These are phyloP conservation scores for Leptinotarsa juncta DNA, from an alignment of 2,888 invertebrate genomes.

Conservation along the genomic window DNA sequence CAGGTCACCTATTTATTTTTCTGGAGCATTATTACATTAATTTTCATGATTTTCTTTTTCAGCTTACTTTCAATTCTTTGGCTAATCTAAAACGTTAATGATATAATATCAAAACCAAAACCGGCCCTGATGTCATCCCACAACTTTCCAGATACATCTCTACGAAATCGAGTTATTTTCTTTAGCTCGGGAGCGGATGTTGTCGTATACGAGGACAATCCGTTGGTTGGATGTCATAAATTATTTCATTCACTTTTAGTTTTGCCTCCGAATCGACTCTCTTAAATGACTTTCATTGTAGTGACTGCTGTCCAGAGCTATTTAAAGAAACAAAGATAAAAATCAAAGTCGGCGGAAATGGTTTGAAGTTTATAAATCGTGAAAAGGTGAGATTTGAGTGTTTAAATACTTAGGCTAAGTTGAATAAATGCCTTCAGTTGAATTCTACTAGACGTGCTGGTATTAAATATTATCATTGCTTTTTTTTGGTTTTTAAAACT, in stretches of 20 bases:
- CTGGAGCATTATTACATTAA: no score
- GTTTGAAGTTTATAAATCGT: constrained; percentile 4
- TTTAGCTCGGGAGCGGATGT: constrained; percentile 47
- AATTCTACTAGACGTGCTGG: no score
- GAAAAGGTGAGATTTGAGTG: constrained; percentile 3
- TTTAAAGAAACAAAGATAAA: constrained; percentile 18
- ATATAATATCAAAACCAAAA: no score
- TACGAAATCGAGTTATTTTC: constrained; percentile 47
- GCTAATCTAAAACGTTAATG: no score
- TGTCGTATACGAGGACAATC: constrained; percentile 42
- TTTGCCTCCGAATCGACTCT: constrained; percentile 34
- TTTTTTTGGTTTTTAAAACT: no score
- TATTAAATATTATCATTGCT: no score
- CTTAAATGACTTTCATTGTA: constrained; percentile 31
- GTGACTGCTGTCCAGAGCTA: constrained; percentile 13
- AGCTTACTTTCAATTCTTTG: no score
- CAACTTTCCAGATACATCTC: constrained; percentile 46
- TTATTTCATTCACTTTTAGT: constrained; percentile 47
- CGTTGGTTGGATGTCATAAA: constrained; percentile 42
- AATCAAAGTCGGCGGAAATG: constrained; percentile 13
- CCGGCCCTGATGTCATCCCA: constrained; percentile 38
- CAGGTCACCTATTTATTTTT: no score
- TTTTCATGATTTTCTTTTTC: no score
- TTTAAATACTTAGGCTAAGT: background rate
- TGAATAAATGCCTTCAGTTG: no score